phyloP scores from a whole-genome alignment of 2,888 invertebrate species.

The Congeria kusceri region DNA sequence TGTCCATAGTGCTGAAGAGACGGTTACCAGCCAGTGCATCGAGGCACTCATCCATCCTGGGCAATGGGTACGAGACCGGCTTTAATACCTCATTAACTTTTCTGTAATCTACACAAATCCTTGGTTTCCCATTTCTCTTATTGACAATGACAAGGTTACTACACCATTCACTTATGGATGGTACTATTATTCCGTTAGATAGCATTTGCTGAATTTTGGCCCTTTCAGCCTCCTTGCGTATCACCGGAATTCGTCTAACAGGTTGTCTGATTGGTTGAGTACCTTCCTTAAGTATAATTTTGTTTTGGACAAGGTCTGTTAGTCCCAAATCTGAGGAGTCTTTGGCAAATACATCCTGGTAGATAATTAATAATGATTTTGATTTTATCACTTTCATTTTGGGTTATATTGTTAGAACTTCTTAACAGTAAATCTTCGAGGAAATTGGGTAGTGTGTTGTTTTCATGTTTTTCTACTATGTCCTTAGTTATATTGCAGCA shows the following conservation, averaged over 20 bases:
- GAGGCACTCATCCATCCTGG: conserved; percentile 51
- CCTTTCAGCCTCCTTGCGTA: conserved; percentile 27
- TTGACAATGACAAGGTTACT: conserved; percentile 42
- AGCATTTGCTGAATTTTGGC: conserved; percentile 40
- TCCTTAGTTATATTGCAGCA: too few species aligned
- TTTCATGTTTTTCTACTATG: too few species aligned
- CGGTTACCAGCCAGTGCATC: conserved; percentile 42
- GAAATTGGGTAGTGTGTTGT: too few species aligned
- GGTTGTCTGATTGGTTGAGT: conserved; percentile 32
- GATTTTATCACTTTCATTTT: too few species aligned
- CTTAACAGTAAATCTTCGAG: too few species aligned
- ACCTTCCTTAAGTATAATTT: conserved; percentile 14
- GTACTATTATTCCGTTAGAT: conserved; percentile 26
- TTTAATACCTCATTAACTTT: conserved; percentile 28
- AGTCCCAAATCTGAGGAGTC: conserved; percentile 28
- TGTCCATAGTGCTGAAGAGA: conserved; percentile 47
- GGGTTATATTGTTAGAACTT: too few species aligned
- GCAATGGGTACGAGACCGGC: conserved; percentile 38
- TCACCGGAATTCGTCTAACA: conserved; percentile 21
- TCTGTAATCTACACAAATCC: conserved; percentile 47
- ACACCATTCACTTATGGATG: conserved; percentile 46
- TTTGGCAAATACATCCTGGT: conserved; percentile 21
- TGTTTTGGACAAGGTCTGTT: conserved; percentile 27
- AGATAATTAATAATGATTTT: conserved; percentile 7
- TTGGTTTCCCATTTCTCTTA: conserved; percentile 52